These are phyloP conservation scores for Chanos chanos DNA, from an alignment of 2,797 vertebrate genomes.

Conservation along the genomic window DNA sequence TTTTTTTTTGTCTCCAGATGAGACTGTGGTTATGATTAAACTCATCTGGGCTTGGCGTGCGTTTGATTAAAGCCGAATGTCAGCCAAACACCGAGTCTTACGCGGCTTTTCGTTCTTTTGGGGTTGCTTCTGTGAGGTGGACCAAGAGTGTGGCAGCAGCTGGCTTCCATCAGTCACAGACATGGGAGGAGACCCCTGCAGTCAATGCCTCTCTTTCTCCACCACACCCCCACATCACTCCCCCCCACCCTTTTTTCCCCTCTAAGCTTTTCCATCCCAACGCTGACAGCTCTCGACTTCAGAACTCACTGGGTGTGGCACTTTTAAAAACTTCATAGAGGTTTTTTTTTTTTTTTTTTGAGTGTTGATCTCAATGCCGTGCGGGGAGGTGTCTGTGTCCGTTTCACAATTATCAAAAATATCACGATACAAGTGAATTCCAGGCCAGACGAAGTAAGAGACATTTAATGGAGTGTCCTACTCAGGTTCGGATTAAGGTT, in stretches of 20 bases:
- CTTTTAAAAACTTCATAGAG: background rate
- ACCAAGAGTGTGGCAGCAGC: conserved; percentile 15
- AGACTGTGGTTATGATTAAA: conserved; percentile 7
- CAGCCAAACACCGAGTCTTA: conserved; percentile 29
- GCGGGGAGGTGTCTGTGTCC: background rate
- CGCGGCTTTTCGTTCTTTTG: conserved; percentile 20
- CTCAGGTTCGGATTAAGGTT: too few species aligned
- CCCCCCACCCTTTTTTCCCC: background rate
- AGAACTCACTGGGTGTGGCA: conserved; percentile 23
- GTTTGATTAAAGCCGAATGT: conserved; percentile 37
- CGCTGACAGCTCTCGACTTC: conserved; percentile 1
- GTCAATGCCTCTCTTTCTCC: background rate
- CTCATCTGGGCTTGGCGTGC: conserved; percentile 17
- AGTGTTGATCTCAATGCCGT: background rate
- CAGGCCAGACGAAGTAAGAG: too few species aligned
- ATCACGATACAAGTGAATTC: too few species aligned
- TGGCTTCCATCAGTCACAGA: conserved; percentile 20
- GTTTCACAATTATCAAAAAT: too few species aligned
- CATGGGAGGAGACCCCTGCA: conserved; percentile 21
- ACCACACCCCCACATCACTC: background rate
- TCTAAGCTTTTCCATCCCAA: background rate
- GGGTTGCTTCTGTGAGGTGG: conserved; percentile 8
- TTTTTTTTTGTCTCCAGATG: conserved; percentile 17
- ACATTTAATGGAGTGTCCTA: too few species aligned
- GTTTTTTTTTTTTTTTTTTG: background rate